Base-by-base conservation (phyloP, 2,888 invertebrate genomes). In the Craniophora ligustri region DNA sequence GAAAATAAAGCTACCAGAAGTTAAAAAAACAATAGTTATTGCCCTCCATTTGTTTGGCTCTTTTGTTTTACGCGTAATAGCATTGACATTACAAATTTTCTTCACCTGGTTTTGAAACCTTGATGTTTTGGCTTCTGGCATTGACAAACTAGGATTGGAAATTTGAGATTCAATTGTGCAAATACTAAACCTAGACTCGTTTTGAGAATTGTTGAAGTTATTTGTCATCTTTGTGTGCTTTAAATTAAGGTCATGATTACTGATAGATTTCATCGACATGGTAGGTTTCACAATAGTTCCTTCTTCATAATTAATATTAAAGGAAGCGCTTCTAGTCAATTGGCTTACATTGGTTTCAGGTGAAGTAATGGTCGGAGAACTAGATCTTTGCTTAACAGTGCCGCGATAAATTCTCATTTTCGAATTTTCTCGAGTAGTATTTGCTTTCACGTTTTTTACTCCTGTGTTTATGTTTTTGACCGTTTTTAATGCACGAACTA, bases 11-110 rank as follows among this genome's bases (percentile, higher is more conserved):
- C 95, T 94, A 1, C 94, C 94, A 1, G 95, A 94, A 11, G 95
- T 95, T 7, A 95, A 89, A 75, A 95, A 78, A 0, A 95, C 95
- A 13, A 95, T 93, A 68, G 94, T 94, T 5, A 95, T 93, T 0
- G 95, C 95, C 68, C 95, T 94, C 93, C 94, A 95, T 81, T 95
- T 95, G 32, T 89, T 91, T 0, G 91, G 87, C 39, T 88, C 88
- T 61, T 83, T 88, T 10, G 73, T 45, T 63, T 81, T 88, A 2
- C 71, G 62, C 26, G 64, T 65, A 10, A 54, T 11, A 10, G 60
- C 56, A 15, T 73, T 72, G 8, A 63, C 18, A 2, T 63, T 70
- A 28, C 60, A 60, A 26, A 67, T 57, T 48, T 61, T 70, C 35
- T 63, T 73, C 4, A 62, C 49, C 19, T 67, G 61, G 34, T 67